A percentile compares a stretch with the other conserved stretches of the same genome.
Conservation (phyloP, 1,140 invertebrate species). For the Ceratosolen fusciceps region DNA sequence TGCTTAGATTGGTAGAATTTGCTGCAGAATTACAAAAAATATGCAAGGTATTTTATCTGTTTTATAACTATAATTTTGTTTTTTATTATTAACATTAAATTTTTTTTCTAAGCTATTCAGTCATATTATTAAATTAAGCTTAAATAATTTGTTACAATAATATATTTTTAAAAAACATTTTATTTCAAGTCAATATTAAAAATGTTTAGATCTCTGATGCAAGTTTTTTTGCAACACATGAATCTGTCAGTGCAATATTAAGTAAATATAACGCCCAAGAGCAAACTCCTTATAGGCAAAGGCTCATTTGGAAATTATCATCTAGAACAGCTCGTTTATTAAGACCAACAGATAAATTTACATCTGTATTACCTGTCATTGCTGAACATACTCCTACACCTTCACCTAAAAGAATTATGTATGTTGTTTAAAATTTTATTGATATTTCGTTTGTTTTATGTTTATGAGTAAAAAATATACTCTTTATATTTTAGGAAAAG, state of each 20-base stretch:
- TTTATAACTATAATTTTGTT: conserved; percentile 49
- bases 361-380: conserved; percentile 80
- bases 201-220: conserved; percentile 76
- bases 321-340: conserved; percentile 78
- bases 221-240: conserved; percentile 75
- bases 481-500: conserved; percentile 59
- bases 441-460: not conserved
- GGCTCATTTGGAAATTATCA: conserved; percentile 80
- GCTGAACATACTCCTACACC: conserved; percentile 76
- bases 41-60: conserved; percentile 70
- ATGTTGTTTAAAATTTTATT: conserved; percentile 36
- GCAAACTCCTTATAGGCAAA: conserved; percentile 79
- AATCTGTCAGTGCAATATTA: conserved; percentile 75
- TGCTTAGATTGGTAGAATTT: conserved; percentile 73
- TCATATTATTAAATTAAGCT: not conserved
- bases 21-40: conserved; percentile 74
- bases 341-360: conserved; percentile 82
- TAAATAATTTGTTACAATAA: not conserved
- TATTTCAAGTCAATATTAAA: not conserved
- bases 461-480: not conserved
- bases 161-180: not conserved
- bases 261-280: conserved; percentile 80
- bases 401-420: conserved; percentile 73
- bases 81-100: not conserved
- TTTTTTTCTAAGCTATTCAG: too few species aligned